Evolutionary conservation across 2,113 vertebrate genomes (phyloP).

Genomic region (Furnarius figulus): DNA sequence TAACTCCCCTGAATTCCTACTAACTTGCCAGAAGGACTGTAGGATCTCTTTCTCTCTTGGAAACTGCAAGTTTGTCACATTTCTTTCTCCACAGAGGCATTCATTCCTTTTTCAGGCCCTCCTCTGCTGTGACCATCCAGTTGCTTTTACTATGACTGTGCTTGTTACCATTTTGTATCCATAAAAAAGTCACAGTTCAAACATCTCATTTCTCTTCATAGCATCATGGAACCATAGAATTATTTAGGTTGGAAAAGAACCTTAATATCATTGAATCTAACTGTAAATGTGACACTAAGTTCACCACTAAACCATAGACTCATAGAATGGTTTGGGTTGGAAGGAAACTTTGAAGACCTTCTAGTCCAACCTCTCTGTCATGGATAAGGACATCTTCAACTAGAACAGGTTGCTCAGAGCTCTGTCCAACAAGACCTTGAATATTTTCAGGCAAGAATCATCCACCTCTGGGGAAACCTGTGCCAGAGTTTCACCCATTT

Average conservation of each 20-base stretch:
- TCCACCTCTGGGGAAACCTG: background rate
- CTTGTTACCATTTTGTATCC: background rate
- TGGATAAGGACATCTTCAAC: background rate
- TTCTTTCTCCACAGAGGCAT: background rate
- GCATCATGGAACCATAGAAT: background rate
- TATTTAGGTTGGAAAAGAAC: background rate
- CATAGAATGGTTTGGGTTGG: background rate
- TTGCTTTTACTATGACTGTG: background rate
- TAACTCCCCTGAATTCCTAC: background rate
- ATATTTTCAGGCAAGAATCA: background rate
- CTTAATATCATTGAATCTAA: fast-evolving
- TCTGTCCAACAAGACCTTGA: background rate
- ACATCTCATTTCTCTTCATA: background rate
- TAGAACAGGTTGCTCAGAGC: background rate
- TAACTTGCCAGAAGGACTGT: background rate
- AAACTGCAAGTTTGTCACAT: background rate
- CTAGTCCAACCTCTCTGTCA: fast-evolving
- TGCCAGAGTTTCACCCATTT: background rate
- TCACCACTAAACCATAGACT: background rate
- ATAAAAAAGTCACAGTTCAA: background rate
- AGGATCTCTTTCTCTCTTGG: background rate
- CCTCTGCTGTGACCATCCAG: background rate
- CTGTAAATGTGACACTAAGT: background rate
- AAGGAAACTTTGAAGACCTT: background rate
- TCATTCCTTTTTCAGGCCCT: background rate